Percentiles rank a stretch among this genome's conserved stretches.
These are phyloP conservation scores for Scartelaos histophorus DNA, from an alignment of 2,113 vertebrate genomes.

Conservation along the genomic window DNA sequence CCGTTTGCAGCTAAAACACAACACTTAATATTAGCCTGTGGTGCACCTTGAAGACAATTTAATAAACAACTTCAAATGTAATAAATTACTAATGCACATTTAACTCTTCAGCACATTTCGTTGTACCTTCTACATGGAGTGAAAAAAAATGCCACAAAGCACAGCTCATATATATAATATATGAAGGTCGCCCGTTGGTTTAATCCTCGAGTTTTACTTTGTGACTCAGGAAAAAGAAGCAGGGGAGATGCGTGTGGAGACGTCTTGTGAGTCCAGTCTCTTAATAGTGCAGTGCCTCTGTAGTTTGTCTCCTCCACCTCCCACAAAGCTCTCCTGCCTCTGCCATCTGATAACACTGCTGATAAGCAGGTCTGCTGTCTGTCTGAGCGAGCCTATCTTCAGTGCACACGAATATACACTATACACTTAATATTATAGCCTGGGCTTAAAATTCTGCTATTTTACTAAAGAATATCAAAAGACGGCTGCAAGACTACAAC, in stretches of 20 bases:
- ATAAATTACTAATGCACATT: too few relatives aligned
- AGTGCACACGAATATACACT: neutral
- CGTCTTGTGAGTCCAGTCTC: slow-evolving; percentile 11
- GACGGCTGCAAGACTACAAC: neutral
- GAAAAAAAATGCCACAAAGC: neutral
- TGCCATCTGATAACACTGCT: slow-evolving; percentile 54
- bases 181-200: neutral
- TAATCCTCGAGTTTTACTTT: slow-evolving; percentile 31
- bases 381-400: slow-evolving; percentile 5
- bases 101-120: neutral
- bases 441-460: neutral
- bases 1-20: too few relatives aligned
- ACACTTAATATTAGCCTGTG: too few relatives aligned
- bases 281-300: slow-evolving; percentile 54
- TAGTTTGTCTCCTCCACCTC: slow-evolving; percentile 29
- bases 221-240: slow-evolving; percentile 24
- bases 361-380: slow-evolving; percentile 30
- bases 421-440: neutral
- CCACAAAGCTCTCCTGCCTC: slow-evolving; percentile 5
- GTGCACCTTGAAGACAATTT: too few relatives aligned
- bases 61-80: too few relatives aligned
- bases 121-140: neutral
- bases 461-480: neutral
- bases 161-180: neutral
- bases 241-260: slow-evolving; percentile 17